phyloP scores from a whole-genome alignment of 2,797 vertebrate genomes.

The Spizella passerina region DNA sequence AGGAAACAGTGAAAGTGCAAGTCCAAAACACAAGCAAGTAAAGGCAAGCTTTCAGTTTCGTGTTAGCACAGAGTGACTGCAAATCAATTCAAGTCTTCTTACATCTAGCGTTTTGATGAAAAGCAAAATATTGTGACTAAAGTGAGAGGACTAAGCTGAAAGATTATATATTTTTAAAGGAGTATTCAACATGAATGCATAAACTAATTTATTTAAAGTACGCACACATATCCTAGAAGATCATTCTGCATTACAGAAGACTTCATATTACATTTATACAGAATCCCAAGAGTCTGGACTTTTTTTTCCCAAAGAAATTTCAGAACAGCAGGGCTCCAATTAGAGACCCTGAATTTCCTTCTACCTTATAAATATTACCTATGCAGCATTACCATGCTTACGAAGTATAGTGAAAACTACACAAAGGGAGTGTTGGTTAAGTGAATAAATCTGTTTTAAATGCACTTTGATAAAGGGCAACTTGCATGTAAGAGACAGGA shows the following conservation, averaged over 20 bases:
- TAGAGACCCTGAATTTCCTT: conserved; percentile 70
- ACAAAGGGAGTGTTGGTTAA: conserved; percentile 65
- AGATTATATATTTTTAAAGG: not conserved
- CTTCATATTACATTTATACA: conserved; percentile 61
- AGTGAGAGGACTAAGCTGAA: not conserved
- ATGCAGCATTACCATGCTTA: conserved; percentile 73
- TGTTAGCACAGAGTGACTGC: not conserved
- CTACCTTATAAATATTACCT: conserved; percentile 74
- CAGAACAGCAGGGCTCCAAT: conserved; percentile 70
- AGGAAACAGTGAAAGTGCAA: not conserved
- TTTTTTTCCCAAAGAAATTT: conserved; percentile 44
- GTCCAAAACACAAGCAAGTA: not conserved
- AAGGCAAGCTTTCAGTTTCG: not conserved
- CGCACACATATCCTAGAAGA: conserved; percentile 60
- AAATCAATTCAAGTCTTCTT: not conserved
- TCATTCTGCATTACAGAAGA: conserved; percentile 56
- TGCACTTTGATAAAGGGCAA: conserved; percentile 25
- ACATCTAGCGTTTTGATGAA: not conserved
- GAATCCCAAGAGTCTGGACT: conserved; percentile 58
- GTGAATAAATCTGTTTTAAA: conserved; percentile 61
- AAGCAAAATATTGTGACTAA: not conserved
- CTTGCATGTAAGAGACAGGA: not conserved
- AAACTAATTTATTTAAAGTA: conserved; percentile 53
- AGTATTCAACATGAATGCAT: not conserved
- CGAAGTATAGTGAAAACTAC: conserved; percentile 68